A percentile compares a stretch with the other conserved stretches of the same genome.
Conservation (phyloP, 1,140 invertebrate species). For the Bombus fervidus region DNA sequence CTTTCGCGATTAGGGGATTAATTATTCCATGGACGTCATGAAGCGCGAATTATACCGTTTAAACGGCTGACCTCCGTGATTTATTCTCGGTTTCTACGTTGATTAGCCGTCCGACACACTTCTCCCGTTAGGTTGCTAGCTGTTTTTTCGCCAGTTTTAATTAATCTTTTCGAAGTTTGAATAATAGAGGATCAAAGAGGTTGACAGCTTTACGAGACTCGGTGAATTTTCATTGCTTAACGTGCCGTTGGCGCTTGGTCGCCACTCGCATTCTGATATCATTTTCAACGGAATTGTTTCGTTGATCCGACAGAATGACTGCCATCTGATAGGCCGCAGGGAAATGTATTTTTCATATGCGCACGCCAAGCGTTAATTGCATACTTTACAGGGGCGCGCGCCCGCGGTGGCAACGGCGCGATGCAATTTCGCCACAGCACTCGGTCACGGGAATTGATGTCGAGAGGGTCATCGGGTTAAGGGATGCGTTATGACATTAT, state of each 20-base stretch:
- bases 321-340: background rate
- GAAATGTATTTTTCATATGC: slow-evolving; percentile 34
- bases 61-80: slow-evolving; percentile 28
- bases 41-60: slow-evolving; percentile 39
- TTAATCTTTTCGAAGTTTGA: slow-evolving; percentile 22
- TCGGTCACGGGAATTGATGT: slow-evolving; percentile 35
- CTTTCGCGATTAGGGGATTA: slow-evolving; percentile 72
- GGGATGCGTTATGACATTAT: slow-evolving; percentile 44
- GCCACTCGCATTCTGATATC: background rate
- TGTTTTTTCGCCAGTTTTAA: background rate
- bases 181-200: background rate
- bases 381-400: slow-evolving; percentile 52
- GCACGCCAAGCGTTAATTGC: slow-evolving; percentile 61
- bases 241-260: background rate
- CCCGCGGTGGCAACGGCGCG: background rate
- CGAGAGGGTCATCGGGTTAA: slow-evolving; percentile 57
- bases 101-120: slow-evolving; percentile 34
- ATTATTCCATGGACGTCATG: slow-evolving; percentile 68
- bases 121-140: background rate
- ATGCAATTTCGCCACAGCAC: slow-evolving; percentile 21
- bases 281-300: background rate
- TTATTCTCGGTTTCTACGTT: slow-evolving; percentile 24
- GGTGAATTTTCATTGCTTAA: background rate
- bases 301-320: background rate
- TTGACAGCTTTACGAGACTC: background rate